Percentiles rank a stretch among this genome's conserved stretches.
Evolutionary conservation across 2,113 vertebrate species (phyloP).

Genomic region (Malurus elegans): DNA sequence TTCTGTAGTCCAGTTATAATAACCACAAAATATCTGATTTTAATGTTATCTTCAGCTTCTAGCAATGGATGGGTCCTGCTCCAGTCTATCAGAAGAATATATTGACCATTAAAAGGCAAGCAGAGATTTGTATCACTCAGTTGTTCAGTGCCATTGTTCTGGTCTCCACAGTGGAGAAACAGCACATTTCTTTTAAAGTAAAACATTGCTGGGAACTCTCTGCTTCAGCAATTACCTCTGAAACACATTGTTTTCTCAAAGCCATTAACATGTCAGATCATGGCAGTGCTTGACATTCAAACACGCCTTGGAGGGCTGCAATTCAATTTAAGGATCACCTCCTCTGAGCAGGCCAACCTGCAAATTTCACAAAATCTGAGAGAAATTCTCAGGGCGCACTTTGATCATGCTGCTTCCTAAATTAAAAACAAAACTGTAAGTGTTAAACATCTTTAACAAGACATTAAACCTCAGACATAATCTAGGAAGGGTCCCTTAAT

Average conservation of each 20-base stretch:
- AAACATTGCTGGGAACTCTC: conserved; percentile 77
- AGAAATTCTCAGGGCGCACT: conserved; percentile 75
- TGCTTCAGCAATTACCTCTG: conserved; percentile 80
- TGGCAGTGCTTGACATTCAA: conserved; percentile 79
- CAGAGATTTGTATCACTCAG: conserved; percentile 9
- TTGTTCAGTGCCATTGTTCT: conserved; percentile 1
- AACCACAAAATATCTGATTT: background rate
- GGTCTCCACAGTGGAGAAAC: background rate
- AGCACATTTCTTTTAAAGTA: conserved; percentile 70
- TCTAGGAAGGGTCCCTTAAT: conserved; percentile 89
- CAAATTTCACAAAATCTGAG: conserved; percentile 73
- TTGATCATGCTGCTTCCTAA: conserved; percentile 82
- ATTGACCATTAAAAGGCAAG: conserved; percentile 34
- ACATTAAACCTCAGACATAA: conserved; percentile 95
- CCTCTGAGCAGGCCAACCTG: conserved; percentile 69
- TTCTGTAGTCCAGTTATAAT: background rate
- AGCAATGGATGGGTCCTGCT: background rate
- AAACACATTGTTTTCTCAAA: conserved; percentile 79
- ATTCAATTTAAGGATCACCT: conserved; percentile 81
- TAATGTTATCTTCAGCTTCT: background rate
- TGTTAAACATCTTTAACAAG: conserved; percentile 99
- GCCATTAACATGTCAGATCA: conserved; percentile 81
- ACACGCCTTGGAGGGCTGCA: conserved; percentile 80
- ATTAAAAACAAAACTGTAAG: conserved; percentile 91
- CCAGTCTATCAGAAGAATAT: conserved; percentile 1